These are phyloP conservation scores for Leucophenga varia DNA, from an alignment of 1,140 invertebrate genomes.

Conservation along the genomic window DNA sequence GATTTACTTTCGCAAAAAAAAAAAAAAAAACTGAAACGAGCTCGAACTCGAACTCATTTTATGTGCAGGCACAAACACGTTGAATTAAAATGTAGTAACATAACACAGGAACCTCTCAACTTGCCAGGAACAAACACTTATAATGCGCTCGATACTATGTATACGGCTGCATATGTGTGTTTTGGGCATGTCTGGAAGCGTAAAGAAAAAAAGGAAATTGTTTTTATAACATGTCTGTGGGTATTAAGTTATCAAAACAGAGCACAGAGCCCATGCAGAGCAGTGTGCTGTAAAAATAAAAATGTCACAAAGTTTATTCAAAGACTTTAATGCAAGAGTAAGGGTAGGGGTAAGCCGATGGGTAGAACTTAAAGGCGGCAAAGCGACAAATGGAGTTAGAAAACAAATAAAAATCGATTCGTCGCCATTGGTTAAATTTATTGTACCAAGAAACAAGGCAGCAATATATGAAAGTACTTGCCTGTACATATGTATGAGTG, in stretches of 20 bases:
- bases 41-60: too few relatives aligned
- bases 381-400: background rate
- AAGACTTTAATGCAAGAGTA: too few relatives aligned
- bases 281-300: background rate
- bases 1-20: background rate
- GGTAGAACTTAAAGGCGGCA: background rate
- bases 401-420: slow-evolving; percentile 1
- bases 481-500: background rate
- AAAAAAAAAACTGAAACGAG: background rate
- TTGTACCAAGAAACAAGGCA: too few relatives aligned
- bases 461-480: background rate
- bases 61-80: too few relatives aligned
- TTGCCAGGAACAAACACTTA: too few relatives aligned
- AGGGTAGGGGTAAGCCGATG: background rate
- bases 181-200: background rate
- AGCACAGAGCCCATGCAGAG: background rate
- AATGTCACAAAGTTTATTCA: background rate
- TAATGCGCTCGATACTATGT: too few relatives aligned
- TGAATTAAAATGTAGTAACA: background rate
- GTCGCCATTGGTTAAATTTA: too few relatives aligned
- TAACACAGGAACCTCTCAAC: too few relatives aligned
- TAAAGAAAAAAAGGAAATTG: background rate
- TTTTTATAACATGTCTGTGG: background rate
- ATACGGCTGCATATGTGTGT: too few relatives aligned
- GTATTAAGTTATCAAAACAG: slow-evolving; percentile 6